These are phyloP conservation scores for Folsomia candida DNA, from an alignment of 2,888 invertebrate species.

Conservation along the genomic window DNA sequence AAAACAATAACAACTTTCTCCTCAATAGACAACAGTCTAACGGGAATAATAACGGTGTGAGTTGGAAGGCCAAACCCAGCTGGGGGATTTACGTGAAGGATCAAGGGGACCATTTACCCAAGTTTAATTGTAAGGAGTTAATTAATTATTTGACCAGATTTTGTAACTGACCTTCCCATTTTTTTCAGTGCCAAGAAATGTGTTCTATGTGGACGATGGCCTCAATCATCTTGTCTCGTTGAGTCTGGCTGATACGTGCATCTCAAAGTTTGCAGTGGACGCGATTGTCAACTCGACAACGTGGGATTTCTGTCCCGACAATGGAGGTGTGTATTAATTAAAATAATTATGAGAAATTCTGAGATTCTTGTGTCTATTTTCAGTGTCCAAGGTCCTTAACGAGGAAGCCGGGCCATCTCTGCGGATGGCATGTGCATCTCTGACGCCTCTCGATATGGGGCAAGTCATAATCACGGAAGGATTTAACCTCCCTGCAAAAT, in stretches of 20 bases:
- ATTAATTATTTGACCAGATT: not conserved
- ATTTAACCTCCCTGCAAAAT: not conserved
- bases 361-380: not conserved
- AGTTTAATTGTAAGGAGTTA: not conserved
- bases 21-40: too few species aligned
- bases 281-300: not conserved
- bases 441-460: not conserved
- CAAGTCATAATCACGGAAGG: not conserved
- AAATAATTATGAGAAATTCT: not conserved
- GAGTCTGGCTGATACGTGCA: not conserved
- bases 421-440: not conserved
- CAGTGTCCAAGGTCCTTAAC: not conserved
- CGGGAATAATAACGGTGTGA: too few species aligned
- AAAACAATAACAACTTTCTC: too few species aligned
- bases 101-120: not conserved
- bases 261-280: not conserved
- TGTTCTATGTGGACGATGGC: not conserved
- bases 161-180: not conserved
- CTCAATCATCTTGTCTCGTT: not conserved
- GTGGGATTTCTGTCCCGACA: not conserved
- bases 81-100: not conserved
- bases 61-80: too few species aligned
- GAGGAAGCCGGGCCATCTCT: not conserved
- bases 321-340: not conserved
- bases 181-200: not conserved